Evolutionary conservation across 2,797 vertebrate genomes (phyloP), one percentile per base, ranked within the genome.

Genomic region (Molossus alvarezi): DNA sequence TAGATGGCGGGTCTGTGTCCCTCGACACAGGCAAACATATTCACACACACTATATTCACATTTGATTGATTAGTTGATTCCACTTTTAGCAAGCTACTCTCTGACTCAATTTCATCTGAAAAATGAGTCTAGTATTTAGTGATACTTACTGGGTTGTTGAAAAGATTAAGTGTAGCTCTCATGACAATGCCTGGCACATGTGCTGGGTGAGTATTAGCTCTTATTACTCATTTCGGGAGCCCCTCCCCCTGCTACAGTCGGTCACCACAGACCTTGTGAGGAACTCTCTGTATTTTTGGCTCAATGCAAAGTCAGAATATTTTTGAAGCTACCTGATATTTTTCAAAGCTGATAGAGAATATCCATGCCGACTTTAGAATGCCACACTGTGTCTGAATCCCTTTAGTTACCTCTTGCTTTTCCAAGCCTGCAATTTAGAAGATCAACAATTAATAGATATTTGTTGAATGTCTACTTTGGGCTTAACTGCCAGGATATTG

Each of bases 341-440:
- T 89, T 91, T 65, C 12, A 91, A 41, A 75, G 27, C 62, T 60
- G 11, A 86, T 17, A 55, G 53, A 64, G 51, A 83, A 97, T 96
- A 93, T 41, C 29, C 18, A 25, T 37, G 23, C 6, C 33, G 48
- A 72, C 15, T 51, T 94, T 29, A 88, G 41, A 18, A 82, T 73
- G 27, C 48, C 90, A 11, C 53, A 84, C 48, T 71, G 0, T 57
- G 12, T 72, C 75, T 85, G 37, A 62, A 37, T 92, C 25, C 95
- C 73, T 84, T 55, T 20, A 33, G 37, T 71, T 76, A 72, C 17
- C 9, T 64, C 60, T 79, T 73, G 60, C 10, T 95, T 95, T 88
- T 90, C 58, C 60, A 71, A 90, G 25, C 53, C 55, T 87, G 33
- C 65, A 75, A 62, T 13, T 73, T 76, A 72, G 41, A 45, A 62